phyloP scores from a whole-genome alignment of 1,140 invertebrate genomes.

The Fopius arisanus region DNA sequence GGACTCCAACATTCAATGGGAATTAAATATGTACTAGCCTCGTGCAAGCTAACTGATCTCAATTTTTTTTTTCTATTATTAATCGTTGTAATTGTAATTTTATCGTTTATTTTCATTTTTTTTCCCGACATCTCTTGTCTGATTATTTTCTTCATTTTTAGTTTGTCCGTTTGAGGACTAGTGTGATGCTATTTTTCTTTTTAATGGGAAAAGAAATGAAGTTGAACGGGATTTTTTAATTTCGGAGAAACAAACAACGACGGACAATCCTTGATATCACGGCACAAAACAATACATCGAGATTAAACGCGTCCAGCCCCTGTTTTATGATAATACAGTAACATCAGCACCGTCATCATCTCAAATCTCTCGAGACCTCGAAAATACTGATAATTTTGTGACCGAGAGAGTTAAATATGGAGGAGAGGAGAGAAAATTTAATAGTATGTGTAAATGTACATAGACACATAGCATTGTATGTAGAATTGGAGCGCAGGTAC shows the following conservation, averaged over 20 bases:
- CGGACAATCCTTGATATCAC: not conserved
- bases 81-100: slow-evolving; percentile 17
- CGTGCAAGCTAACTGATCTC: slow-evolving; percentile 29
- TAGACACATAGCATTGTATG: slow-evolving; percentile 45
- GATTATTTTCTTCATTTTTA: not conserved
- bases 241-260: not conserved
- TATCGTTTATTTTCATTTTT: not conserved
- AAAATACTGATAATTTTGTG: not conserved
- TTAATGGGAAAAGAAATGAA: no score
- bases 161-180: no score
- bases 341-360: not conserved
- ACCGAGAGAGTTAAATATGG: not conserved
- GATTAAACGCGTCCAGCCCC: not conserved
- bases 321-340: not conserved
- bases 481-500: slow-evolving; percentile 35
- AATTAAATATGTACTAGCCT: slow-evolving; percentile 7
- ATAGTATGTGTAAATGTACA: slow-evolving; percentile 45
- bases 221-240: no score
- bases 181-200: no score
- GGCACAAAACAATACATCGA: not conserved
- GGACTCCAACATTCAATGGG: not conserved
- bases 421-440: not conserved
- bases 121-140: not conserved
- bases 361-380: not conserved
- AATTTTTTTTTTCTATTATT: slow-evolving; percentile 23